Base-by-base conservation (phyloP, 2,113 vertebrate genomes). In the Theropithecus gelada region DNA sequence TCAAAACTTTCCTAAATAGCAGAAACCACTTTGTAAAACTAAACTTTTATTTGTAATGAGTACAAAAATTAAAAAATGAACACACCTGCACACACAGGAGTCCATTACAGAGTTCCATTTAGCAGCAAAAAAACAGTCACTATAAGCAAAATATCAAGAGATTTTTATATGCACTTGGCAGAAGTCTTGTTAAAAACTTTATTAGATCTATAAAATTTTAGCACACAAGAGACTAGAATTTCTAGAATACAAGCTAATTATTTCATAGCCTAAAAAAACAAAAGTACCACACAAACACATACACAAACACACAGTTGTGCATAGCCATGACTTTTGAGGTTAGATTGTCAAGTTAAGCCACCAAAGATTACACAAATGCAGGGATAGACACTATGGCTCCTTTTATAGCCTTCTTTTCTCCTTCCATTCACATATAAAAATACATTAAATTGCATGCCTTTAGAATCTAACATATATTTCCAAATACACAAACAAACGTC, bases 181-280 rank as follows among this genome's bases (percentile, higher is more conserved):
- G 8, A 45, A 32, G 2, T 35, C 22, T 40, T 89, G n/a, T 45
- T 45, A 52, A 80, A 48, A 75, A 2, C 68, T 83, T 4, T 59
- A 32, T 66, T 23, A 90, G 25, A 88, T 35, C 3, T 30, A 73
- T 66, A 13, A 59, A 61, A 89, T 14, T 83, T 83, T 86, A 97
- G 20, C 93, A 61, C 22, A 17, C 5, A 78, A n/a, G 30, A 3
- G 3, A 68, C 6, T 23, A 80, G 8, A 45, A 76, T 27, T 73
- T 82, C 22, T 59, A 45, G 8, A 57, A 89, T 30, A 17, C 22
- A 61, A 32, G 5, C 1, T 0, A 64, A 45, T 88, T 93, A 92
- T 73, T 59, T 86, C 32, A 85, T 8, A 68, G 23, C 2, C 76
- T 91, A 66, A 84, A 84, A 64, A 85, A 91, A n/a, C 48, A 88